Evolutionary conservation across 2,888 invertebrate species (phyloP).

Genomic region (Cerceris rybyensis): DNA sequence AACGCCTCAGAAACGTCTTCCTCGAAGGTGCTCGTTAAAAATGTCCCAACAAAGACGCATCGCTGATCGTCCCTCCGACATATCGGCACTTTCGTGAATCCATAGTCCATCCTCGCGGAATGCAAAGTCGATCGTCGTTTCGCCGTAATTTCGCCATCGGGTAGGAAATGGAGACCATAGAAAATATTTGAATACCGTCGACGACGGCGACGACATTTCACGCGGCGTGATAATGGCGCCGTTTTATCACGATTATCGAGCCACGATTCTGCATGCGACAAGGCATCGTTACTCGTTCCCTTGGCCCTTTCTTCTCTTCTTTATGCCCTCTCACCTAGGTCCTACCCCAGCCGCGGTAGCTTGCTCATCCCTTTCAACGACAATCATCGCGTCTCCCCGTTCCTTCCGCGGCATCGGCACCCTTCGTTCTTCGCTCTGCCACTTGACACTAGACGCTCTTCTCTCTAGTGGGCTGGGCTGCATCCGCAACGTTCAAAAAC

Average conservation of each 20-base stretch:
- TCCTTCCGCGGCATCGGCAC: slow-evolving; percentile 44
- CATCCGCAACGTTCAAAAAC: slow-evolving; percentile 64
- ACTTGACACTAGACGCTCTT: slow-evolving; percentile 76
- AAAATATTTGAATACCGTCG: slow-evolving; percentile 32
- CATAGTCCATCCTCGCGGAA: slow-evolving; percentile 11
- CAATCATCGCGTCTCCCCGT: slow-evolving; percentile 51
- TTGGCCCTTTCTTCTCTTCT: neutral
- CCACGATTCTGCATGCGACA: slow-evolving; percentile 62
- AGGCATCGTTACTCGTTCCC: slow-evolving; percentile 51
- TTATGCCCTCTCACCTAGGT: slow-evolving; percentile 22
- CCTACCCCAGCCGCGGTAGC: slow-evolving; percentile 32
- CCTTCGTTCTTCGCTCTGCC: slow-evolving; percentile 53
- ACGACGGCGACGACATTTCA: slow-evolving; percentile 64
- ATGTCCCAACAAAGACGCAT: no score
- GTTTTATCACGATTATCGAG: slow-evolving; percentile 72
- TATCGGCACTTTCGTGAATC: neutral
- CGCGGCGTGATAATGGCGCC: slow-evolving; percentile 69
- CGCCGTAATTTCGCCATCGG: slow-evolving; percentile 43
- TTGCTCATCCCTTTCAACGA: slow-evolving; percentile 46
- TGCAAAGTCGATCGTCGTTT: slow-evolving; percentile 36
- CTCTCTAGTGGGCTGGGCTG: slow-evolving; percentile 70
- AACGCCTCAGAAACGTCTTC: no score
- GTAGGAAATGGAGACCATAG: slow-evolving; percentile 10
- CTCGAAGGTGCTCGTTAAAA: no score
- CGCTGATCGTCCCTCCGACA: no score